phyloP scores from a whole-genome alignment of 2,888 invertebrate genomes.

The Noctua janthina region DNA sequence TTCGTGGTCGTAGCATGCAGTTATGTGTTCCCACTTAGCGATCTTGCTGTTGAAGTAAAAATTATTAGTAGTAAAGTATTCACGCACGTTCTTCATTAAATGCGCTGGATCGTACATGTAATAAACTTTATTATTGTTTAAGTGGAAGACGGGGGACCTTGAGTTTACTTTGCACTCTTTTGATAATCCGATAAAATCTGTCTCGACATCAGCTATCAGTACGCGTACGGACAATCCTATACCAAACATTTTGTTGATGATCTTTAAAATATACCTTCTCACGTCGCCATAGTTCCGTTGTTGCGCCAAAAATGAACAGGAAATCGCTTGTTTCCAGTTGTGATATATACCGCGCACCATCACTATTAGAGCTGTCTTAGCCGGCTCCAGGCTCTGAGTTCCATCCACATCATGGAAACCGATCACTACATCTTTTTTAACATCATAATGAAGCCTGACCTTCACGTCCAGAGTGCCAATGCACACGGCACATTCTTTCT shows the following conservation, averaged over 20 bases:
- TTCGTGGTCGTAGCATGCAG: slow-evolving; percentile 58
- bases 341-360: slow-evolving; percentile 62
- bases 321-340: slow-evolving; percentile 60
- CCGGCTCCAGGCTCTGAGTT: slow-evolving; percentile 41
- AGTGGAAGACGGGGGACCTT: slow-evolving; percentile 31
- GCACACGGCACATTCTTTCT: slow-evolving; percentile 63
- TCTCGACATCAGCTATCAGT: slow-evolving; percentile 52
- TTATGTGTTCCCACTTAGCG: slow-evolving; percentile 59
- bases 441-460: slow-evolving; percentile 58
- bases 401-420: slow-evolving; percentile 64
- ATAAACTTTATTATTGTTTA: slow-evolving; percentile 54
- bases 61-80: slow-evolving; percentile 30
- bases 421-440: slow-evolving; percentile 50
- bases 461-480: slow-evolving; percentile 46
- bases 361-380: slow-evolving; percentile 50
- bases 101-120: slow-evolving; percentile 60
- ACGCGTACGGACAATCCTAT: slow-evolving; percentile 64
- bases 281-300: slow-evolving; percentile 36
- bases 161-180: slow-evolving; percentile 33
- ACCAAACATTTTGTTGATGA: slow-evolving; percentile 41
- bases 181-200: slow-evolving; percentile 37
- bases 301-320: slow-evolving; percentile 42
- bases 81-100: slow-evolving; percentile 54
- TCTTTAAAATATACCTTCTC: slow-evolving; percentile 30
- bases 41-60: slow-evolving; percentile 19